Evolutionary conservation across 2,113 vertebrate species (phyloP).

Genomic region (Stigmatopora nigra): DNA sequence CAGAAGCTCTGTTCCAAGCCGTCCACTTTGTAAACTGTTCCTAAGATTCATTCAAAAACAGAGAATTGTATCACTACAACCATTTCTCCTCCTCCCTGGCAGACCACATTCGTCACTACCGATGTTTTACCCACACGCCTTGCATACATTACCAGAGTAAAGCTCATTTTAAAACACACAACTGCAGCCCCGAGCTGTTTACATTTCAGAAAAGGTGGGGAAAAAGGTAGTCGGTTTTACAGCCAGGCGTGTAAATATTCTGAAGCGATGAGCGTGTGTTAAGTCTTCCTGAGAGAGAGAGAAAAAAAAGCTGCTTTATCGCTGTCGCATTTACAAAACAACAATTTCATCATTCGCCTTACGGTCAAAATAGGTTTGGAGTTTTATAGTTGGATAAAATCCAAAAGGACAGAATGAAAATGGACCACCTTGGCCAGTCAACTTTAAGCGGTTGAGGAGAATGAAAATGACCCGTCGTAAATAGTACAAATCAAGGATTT

Average conservation of each 20-base stretch:
- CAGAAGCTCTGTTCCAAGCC: too few relatives aligned
- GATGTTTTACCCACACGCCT: background rate
- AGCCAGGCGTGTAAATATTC: background rate
- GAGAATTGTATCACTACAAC: background rate
- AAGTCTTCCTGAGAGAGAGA: background rate
- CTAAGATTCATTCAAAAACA: background rate
- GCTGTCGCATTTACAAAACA: background rate
- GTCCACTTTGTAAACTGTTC: background rate
- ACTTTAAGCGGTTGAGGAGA: background rate
- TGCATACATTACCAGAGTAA: background rate
- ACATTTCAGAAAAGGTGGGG: background rate
- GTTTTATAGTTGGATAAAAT: background rate
- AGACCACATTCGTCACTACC: background rate
- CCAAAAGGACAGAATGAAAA: conserved; percentile 4
- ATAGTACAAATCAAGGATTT: background rate
- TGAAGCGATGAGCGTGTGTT: background rate
- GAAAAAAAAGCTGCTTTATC: background rate
- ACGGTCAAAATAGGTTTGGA: background rate
- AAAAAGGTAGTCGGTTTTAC: background rate
- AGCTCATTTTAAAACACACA: background rate
- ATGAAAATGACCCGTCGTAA: conserved; percentile 2
- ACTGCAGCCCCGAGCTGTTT: background rate
- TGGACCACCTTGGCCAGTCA: background rate
- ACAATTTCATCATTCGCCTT: background rate
- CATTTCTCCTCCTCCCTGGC: background rate